Conservation (phyloP, 2,797 vertebrate genomes). For the Parotocinclus haroldoi region DNA sequence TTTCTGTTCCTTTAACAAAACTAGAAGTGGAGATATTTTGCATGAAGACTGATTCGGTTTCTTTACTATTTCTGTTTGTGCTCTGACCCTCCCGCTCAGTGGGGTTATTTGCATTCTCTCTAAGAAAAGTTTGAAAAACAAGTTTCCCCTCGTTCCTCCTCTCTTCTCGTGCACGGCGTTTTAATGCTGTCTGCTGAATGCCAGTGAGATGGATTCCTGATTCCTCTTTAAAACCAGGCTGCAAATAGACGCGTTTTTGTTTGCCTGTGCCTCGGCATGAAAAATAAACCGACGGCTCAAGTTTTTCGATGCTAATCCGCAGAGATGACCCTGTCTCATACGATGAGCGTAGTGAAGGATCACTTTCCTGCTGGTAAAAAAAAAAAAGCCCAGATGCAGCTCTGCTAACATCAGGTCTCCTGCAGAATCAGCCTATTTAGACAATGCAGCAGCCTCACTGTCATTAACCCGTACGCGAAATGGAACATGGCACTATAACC, state of each 20-base stretch:
- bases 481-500: conserved; percentile 41
- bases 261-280: conserved; percentile 59
- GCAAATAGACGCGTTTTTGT: conserved; percentile 65
- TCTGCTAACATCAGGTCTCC: conserved; percentile 22
- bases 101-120: conserved; percentile 65
- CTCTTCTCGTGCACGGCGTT: conserved; percentile 51
- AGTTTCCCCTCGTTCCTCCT: conserved; percentile 60
- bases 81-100: conserved; percentile 46
- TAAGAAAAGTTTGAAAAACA: conserved; percentile 68
- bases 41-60: conserved; percentile 31
- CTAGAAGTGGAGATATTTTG: conserved; percentile 37
- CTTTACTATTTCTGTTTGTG: conserved; percentile 9
- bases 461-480: conserved; percentile 49
- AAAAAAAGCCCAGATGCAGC: conserved; percentile 10
- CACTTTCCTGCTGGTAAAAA: conserved; percentile 6
- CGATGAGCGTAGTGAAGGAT: conserved; percentile 40
- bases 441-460: conserved; percentile 10
- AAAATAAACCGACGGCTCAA: conserved; percentile 54
- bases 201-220: conserved; percentile 59
- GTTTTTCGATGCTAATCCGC: conserved; percentile 63
- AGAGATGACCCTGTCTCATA: conserved; percentile 59
- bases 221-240: conserved; percentile 40
- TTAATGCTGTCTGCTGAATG: conserved; percentile 70
- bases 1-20: conserved; percentile 43
- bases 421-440: conserved; percentile 21